These are phyloP conservation scores for Mus musculus DNA, from an alignment of 2,113 vertebrate species.

Conservation along the genomic window DNA sequence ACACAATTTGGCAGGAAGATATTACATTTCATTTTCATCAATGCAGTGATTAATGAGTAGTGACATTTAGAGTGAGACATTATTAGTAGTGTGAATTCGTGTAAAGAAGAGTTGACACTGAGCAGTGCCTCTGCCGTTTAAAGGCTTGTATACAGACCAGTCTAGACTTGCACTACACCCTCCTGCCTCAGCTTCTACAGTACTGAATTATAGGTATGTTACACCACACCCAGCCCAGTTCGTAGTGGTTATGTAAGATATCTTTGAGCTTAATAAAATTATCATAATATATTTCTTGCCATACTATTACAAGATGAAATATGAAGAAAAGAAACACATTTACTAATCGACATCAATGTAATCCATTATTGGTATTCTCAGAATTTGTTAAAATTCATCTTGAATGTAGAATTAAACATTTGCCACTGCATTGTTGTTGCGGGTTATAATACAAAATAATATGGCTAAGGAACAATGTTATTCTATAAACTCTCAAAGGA, in stretches of 20 bases:
- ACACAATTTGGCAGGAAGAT: neutral
- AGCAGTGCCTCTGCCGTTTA: neutral
- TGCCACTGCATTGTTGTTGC: neutral
- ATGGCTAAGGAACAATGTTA: neutral
- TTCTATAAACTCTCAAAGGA: neutral
- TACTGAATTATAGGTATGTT: neutral
- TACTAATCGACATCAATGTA: neutral
- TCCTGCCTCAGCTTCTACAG: neutral
- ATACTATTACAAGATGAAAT: neutral
- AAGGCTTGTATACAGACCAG: too few relatives aligned
- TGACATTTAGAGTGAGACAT: neutral
- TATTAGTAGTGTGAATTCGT: neutral
- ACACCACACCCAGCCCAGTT: too few relatives aligned
- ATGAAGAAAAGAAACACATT: neutral
- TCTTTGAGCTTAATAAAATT: neutral
- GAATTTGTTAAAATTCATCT: neutral
- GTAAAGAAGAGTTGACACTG: neutral
- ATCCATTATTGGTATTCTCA: neutral
- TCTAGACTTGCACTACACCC: neutral
- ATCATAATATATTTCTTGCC: neutral
- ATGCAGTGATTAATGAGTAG: neutral
- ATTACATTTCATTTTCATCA: neutral
- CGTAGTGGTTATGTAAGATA: neutral
- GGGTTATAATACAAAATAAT: neutral
- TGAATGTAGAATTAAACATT: neutral